phyloP scores from a whole-genome alignment of 2,113 vertebrate genomes.

The Ranitomeya imitator region DNA sequence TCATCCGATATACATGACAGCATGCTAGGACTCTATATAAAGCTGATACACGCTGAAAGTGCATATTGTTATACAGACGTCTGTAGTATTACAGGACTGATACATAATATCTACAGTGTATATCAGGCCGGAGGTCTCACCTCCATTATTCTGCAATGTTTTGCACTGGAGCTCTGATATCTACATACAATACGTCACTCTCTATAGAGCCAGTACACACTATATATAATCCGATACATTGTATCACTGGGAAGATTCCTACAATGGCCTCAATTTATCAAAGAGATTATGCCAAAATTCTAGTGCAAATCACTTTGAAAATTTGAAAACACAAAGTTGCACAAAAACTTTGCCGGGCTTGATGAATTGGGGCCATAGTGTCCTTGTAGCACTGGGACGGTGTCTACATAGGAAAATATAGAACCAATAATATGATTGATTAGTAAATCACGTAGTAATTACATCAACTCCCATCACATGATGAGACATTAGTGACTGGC shows the following conservation, averaged over 20 bases:
- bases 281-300: too few relatives aligned
- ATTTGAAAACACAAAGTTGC: too few relatives aligned
- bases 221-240: background rate
- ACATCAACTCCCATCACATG: background rate
- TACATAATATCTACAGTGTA: background rate
- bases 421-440: background rate
- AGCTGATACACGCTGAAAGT: too few relatives aligned
- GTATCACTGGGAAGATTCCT: background rate
- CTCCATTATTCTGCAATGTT: conserved; percentile 18
- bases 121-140: background rate
- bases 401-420: conserved; percentile 10
- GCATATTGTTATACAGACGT: background rate
- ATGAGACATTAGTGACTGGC: background rate
- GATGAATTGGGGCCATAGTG: background rate
- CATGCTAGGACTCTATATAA: background rate
- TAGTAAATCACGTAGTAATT: background rate
- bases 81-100: background rate
- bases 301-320: too few relatives aligned
- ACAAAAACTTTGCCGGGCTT: too few relatives aligned
- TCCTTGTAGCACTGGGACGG: background rate
- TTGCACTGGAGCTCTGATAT: conserved; percentile 8
- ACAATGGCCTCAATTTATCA: background rate
- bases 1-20: background rate
- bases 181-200: background rate
- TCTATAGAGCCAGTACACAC: background rate